A percentile compares a stretch with the other conserved stretches of the same genome.
phyloP scores from a whole-genome alignment of 2,888 invertebrate species.

The Metopia argyrocephala region DNA sequence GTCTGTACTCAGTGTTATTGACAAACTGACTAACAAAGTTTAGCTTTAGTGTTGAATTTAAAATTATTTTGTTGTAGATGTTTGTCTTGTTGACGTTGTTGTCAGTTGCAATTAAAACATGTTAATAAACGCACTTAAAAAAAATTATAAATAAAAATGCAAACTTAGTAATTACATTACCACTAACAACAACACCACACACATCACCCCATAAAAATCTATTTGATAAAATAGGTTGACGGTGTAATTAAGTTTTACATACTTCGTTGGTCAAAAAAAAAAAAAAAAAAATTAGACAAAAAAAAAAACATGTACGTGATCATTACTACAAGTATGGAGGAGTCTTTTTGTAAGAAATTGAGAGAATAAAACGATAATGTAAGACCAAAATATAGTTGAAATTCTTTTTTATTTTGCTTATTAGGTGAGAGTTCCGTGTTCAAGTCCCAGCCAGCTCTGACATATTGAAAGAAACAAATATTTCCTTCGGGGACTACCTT shows the following conservation, averaged over 20 bases:
- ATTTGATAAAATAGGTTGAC: neutral
- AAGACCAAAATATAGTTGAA: no score
- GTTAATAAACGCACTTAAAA: constrained; percentile 35
- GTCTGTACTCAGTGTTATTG: neutral
- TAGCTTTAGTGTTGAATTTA: constrained; percentile 34
- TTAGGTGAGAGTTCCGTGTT: no score
- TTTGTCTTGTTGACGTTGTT: constrained; percentile 13
- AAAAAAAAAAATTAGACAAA: neutral
- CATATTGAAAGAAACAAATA: no score
- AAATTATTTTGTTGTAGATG: constrained; percentile 4
- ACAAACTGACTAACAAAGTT: neutral
- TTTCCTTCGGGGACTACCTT: no score
- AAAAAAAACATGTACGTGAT: neutral
- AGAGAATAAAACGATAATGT: no score
- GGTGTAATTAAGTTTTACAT: neutral
- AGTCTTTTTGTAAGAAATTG: no score
- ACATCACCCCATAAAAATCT: neutral
- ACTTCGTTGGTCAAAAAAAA: neutral
- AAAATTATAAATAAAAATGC: neutral
- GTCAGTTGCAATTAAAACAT: constrained; percentile 42
- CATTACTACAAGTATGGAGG: no score
- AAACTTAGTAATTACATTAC: neutral
- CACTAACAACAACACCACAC: neutral
- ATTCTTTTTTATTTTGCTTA: no score
- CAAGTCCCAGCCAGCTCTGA: no score